A percentile compares a stretch with the other conserved stretches of the same genome.
Evolutionary conservation across 2,797 vertebrate species (phyloP).

Genomic region (Pogoniulus pusillus): DNA sequence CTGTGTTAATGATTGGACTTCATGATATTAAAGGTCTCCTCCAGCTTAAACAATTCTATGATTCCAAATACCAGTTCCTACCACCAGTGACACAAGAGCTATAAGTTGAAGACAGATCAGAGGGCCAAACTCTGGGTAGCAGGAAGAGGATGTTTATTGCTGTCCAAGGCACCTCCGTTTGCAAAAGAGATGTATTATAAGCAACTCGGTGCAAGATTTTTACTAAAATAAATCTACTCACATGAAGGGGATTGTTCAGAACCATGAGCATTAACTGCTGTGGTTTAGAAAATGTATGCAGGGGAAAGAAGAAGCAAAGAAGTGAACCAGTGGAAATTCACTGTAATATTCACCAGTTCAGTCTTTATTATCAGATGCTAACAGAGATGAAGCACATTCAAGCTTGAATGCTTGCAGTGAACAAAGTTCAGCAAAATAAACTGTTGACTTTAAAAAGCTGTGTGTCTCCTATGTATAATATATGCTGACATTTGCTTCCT

Average conservation of each 20-base stretch:
- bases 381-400: neutral
- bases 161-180: neutral
- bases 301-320: neutral
- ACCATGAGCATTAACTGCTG: neutral
- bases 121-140: neutral
- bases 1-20: no score
- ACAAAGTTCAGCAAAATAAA: neutral
- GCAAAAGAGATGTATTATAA: neutral
- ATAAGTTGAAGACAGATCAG: neutral
- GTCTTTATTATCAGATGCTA: neutral
- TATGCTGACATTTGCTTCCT: neutral
- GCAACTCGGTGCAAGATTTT: neutral
- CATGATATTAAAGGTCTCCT: no score
- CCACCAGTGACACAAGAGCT: neutral
- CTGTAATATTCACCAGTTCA: neutral
- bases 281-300: neutral
- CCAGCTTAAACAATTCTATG: no score
- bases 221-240: neutral
- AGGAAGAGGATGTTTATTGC: conserved; percentile 8
- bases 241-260: neutral
- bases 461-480: neutral
- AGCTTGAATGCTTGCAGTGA: neutral
- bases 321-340: neutral
- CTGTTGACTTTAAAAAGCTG: neutral
- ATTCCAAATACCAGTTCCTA: neutral